Conservation (phyloP, 2,888 invertebrate species). For the Ctena decussata region DNA sequence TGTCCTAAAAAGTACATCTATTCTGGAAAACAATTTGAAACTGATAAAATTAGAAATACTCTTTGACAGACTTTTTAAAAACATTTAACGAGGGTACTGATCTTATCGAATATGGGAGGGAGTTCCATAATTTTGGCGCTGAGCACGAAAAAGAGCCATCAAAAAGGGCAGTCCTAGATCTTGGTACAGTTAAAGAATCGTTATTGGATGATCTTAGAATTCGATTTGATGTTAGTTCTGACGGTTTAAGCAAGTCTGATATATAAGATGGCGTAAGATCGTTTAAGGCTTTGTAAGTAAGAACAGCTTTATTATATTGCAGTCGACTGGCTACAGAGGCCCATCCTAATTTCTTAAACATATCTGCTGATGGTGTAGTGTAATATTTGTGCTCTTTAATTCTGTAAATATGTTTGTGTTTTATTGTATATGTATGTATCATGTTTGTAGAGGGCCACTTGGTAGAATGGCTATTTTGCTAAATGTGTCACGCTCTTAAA, state of each 20-base stretch:
- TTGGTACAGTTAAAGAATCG: background rate
- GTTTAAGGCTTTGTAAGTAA: background rate
- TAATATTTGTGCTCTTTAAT: too few relatives aligned
- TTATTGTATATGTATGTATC: too few relatives aligned
- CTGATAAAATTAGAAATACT: too few relatives aligned
- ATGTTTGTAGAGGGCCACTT: too few relatives aligned
- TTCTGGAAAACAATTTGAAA: too few relatives aligned
- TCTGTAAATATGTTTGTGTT: too few relatives aligned
- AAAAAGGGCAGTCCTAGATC: background rate
- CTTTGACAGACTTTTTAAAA: background rate
- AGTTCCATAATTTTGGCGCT: background rate
- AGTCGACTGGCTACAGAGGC: background rate
- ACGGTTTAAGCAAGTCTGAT: background rate
- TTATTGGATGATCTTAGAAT: background rate
- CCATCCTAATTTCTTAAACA: background rate
- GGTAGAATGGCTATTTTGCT: too few relatives aligned
- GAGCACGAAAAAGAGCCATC: background rate
- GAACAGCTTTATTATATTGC: background rate
- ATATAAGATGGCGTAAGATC: background rate
- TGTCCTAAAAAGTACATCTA: too few relatives aligned
- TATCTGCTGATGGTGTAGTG: background rate
- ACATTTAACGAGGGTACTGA: background rate
- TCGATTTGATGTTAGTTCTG: background rate
- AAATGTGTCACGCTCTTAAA: too few relatives aligned
- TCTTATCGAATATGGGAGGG: background rate